Percentiles rank a stretch among this genome's conserved stretches.
Evolutionary conservation across 2,797 vertebrate species (phyloP).

Genomic region (Characodon lateralis): DNA sequence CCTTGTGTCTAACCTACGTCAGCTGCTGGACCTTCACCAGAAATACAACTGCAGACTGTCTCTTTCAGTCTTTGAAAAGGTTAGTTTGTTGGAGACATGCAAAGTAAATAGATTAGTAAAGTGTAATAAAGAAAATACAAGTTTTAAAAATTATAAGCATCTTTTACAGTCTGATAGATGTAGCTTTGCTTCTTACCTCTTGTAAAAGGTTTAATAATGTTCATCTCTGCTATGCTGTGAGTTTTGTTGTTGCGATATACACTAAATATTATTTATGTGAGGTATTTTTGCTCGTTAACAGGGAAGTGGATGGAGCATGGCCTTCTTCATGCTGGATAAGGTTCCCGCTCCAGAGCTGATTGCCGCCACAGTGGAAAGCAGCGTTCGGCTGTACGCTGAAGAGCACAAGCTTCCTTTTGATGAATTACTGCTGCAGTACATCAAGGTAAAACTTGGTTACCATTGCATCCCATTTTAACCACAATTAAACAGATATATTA

Average conservation of each 20-base stretch:
- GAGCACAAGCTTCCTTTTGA: conserved; percentile 88
- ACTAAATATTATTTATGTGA: background rate
- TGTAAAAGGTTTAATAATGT: conserved; percentile 1
- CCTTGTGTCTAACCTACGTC: conserved; percentile 85
- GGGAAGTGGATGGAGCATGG: conserved; percentile 88
- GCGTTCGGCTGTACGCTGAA: conserved; percentile 85
- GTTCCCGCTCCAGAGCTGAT: conserved; percentile 92
- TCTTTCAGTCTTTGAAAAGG: conserved; percentile 94
- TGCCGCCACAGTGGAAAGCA: conserved; percentile 83
- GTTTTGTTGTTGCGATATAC: background rate
- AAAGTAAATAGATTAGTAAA: no score
- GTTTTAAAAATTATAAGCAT: background rate
- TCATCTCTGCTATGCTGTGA: background rate
- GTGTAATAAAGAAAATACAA: no score
- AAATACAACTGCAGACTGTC: conserved; percentile 91
- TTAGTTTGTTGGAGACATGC: conserved; percentile 21
- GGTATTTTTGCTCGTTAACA: conserved; percentile 56
- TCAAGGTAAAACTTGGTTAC: conserved; percentile 82
- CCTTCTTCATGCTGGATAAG: conserved; percentile 95
- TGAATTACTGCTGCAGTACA: conserved; percentile 90
- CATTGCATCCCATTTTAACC: background rate
- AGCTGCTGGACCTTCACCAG: conserved; percentile 85
- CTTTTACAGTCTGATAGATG: background rate
- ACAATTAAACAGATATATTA: background rate
- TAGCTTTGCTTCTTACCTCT: background rate